Percentiles rank a stretch among this genome's conserved stretches.
Evolutionary conservation across 2,113 vertebrate species (phyloP).

Genomic region (Diadophis punctatus): DNA sequence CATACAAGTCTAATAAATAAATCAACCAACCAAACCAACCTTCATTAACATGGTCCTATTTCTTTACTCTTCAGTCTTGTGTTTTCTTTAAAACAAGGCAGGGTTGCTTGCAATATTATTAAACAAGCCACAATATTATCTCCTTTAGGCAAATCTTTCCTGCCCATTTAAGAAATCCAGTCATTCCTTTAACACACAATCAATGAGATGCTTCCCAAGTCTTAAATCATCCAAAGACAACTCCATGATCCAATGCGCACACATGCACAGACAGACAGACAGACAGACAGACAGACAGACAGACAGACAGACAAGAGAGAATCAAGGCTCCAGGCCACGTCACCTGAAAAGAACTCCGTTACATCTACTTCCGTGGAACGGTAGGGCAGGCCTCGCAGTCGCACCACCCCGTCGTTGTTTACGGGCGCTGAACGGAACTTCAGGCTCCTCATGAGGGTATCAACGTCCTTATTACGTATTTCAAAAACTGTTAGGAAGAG

Average conservation of each 20-base stretch:
- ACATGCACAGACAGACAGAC: neutral
- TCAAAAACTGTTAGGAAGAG: constrained; percentile 72
- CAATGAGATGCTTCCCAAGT: neutral
- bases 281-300: too few species aligned
- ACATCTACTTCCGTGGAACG: constrained; percentile 78
- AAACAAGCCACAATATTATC: neutral
- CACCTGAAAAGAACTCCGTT: constrained; percentile 83
- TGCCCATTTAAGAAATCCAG: neutral
- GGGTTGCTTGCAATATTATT: neutral
- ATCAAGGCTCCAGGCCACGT: neutral
- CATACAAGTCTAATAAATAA: too few species aligned
- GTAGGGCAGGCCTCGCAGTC: constrained; percentile 85
- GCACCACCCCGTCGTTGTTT: constrained; percentile 72
- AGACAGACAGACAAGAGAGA: too few species aligned
- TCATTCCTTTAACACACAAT: neutral
- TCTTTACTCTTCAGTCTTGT: neutral
- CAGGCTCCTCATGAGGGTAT: constrained; percentile 72
- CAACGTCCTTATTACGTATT: constrained; percentile 81
- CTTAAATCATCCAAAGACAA: neutral
- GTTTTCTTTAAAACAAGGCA: neutral
- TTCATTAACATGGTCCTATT: neutral
- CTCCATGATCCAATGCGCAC: too few species aligned
- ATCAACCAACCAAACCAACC: too few species aligned
- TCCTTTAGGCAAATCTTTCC: neutral
- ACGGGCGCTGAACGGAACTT: constrained; percentile 54